Conservation (phyloP, 2,113 vertebrate species). For the Anser brachyrhynchus region DNA sequence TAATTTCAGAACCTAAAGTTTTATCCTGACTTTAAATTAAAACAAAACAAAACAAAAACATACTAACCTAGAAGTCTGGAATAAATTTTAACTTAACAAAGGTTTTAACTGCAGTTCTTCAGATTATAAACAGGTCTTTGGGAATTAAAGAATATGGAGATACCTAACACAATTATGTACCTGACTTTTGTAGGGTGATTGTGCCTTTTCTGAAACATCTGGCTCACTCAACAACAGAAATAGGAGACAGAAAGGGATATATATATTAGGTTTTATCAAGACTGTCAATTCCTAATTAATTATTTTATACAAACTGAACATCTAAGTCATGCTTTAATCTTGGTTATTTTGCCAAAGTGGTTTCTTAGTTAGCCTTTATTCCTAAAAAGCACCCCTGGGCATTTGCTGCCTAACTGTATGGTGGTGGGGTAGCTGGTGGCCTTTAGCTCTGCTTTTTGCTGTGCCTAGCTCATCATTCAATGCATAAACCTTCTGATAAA, state of each 20-base stretch:
- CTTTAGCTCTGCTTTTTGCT: neutral
- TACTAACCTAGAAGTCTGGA: neutral
- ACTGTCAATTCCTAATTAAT: neutral
- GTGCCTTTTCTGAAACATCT: neutral
- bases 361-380: slow-evolving; percentile 1
- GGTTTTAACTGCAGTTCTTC: neutral
- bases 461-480: neutral
- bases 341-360: slow-evolving; percentile 2
- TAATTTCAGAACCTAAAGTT: neutral
- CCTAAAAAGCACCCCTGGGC: slow-evolving; percentile 13
- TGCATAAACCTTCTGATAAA: slow-evolving; percentile 16
- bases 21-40: neutral
- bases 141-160: neutral
- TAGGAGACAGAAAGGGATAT: neutral
- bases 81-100: neutral
- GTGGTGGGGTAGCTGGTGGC: neutral
- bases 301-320: neutral
- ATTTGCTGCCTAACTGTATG: slow-evolving; percentile 1
- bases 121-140: neutral
- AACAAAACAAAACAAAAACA: neutral
- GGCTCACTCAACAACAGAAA: neutral
- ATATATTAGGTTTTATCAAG: neutral
- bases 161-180: neutral
- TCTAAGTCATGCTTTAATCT: neutral
- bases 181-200: neutral